Percentiles rank a stretch among this genome's conserved stretches.
Conservation (phyloP, 2,797 vertebrate species). For the Centroberyx gerrardi region DNA sequence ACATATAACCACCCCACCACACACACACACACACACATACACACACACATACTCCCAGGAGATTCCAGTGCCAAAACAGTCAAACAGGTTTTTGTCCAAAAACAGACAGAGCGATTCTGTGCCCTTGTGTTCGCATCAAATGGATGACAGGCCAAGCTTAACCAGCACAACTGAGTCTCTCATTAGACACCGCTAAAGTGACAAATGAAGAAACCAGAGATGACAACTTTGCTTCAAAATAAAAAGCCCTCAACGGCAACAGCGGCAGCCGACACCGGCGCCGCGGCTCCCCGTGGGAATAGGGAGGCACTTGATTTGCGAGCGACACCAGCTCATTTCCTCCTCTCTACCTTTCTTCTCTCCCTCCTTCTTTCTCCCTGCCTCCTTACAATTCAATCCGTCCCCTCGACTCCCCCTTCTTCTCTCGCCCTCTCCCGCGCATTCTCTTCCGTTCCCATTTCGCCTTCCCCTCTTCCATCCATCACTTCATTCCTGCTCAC, state of each 20-base stretch:
- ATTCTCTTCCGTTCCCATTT: constrained; percentile 1
- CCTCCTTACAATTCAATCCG: constrained; percentile 17
- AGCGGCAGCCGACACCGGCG: not conserved
- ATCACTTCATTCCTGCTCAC: constrained; percentile 23
- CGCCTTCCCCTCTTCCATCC: constrained; percentile 11
- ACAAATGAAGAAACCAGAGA: constrained; percentile 54
- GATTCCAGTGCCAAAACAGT: constrained; percentile 34
- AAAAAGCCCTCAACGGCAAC: constrained; percentile 11
- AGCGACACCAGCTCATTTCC: constrained; percentile 16
- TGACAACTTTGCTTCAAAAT: constrained; percentile 52
- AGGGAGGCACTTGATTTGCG: constrained; percentile 40
- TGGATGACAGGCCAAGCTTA: constrained; percentile 33
- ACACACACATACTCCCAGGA: constrained; percentile 12
- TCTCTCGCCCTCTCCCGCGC: constrained; percentile 10
- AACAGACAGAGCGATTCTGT: constrained; percentile 33
- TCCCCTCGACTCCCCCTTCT: constrained; percentile 1
- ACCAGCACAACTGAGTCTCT: constrained; percentile 48
- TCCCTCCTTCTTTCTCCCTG: constrained; percentile 4
- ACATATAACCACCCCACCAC: too few species aligned
- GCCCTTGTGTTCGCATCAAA: constrained; percentile 56
- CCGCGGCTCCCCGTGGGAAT: constrained; percentile 28
- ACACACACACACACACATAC: not conserved
- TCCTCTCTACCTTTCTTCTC: not conserved
- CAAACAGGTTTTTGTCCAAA: constrained; percentile 40
- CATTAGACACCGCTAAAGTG: constrained; percentile 56